phyloP scores from a whole-genome alignment of 1,140 invertebrate species.

The Zaprionus lachaisei region DNA sequence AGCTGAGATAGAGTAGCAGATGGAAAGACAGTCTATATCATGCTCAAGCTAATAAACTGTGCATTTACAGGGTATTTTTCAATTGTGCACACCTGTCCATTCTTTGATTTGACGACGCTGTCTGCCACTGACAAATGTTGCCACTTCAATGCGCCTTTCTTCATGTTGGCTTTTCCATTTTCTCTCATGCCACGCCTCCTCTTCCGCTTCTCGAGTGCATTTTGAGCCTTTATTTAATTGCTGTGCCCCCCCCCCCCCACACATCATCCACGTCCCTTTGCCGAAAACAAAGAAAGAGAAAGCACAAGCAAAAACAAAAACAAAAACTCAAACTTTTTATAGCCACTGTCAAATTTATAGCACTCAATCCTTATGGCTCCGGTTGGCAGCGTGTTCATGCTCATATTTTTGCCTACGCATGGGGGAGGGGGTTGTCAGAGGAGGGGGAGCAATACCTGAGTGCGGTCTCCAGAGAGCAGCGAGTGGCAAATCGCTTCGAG shows the following conservation, averaged over 20 bases:
- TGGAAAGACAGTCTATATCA: too few species aligned
- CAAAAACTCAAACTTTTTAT: slow-evolving; percentile 19
- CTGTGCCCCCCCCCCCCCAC: slow-evolving; percentile 32
- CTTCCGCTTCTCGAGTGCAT: slow-evolving; percentile 6
- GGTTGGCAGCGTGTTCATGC: slow-evolving; percentile 2
- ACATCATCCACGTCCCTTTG: slow-evolving; percentile 19
- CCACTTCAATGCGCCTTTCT: slow-evolving; percentile 44
- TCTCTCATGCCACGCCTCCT: slow-evolving; percentile 2
- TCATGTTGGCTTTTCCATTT: slow-evolving; percentile 35
- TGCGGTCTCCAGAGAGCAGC: slow-evolving; percentile 12
- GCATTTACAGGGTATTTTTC: slow-evolving; percentile 1
- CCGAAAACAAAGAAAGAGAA: slow-evolving; percentile 8
- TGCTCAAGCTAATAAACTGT: background rate
- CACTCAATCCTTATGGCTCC: slow-evolving; percentile 8
- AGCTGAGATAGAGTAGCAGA: background rate
- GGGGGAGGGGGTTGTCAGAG: background rate
- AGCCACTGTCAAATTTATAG: slow-evolving; percentile 42
- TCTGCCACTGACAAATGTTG: slow-evolving; percentile 56
- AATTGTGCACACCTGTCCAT: background rate
- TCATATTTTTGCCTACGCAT: slow-evolving; percentile 16
- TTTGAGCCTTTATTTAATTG: slow-evolving; percentile 65
- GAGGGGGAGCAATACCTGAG: slow-evolving; percentile 22
- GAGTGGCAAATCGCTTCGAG: slow-evolving; percentile 32
- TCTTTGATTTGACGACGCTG: slow-evolving; percentile 3
- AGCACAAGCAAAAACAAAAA: slow-evolving; percentile 5